Evolutionary conservation across 2,113 vertebrate species (phyloP), one percentile per base, ranked within the genome.

Genomic region (Uria aalge): DNA sequence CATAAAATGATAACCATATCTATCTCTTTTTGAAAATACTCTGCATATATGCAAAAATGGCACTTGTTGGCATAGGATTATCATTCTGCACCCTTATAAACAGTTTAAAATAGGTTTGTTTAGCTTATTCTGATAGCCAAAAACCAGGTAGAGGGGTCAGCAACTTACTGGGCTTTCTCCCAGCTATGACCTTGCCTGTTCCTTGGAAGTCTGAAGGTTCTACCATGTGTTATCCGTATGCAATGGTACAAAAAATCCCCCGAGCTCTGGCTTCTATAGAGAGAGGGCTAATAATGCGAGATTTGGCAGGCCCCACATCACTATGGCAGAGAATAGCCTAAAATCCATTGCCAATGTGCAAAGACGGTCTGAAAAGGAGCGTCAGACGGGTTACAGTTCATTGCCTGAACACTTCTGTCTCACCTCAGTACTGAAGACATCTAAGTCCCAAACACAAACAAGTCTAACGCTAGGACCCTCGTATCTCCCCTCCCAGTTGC

Each of bases 221-320:
- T 4, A 4, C 26, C 10, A 21, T 0, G 2, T 60, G 8, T 38
- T 66, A 24, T 9, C 29, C 57, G 2, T 23, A n/a, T 22, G 14
- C 9, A 78, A 50, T 32, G 3, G 11, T 56, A 73, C 8, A 55
- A 89, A 92, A 85, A 73, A 11, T 68, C 36, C 75, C 30, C 5
- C 1, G 1, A 71, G n/a, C 6, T 82, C 84, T 53, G 69, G 5
- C n/a, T 81, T 89, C 40, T 56, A 24, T 12, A 87, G 48, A 43
- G 21, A 73, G 30, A 38, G 17, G 36, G 23, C 3, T 24, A 86
- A 48, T 19, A 71, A 27, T 40, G 17, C 57, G 50, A 66, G 38
- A 78, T 59, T 50, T 59, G 34, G 8, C 32, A 63, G 60, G 19
- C 11, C 36, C 9, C 26, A 38, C 4, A 77, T 43, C 34, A 22